A percentile compares a stretch with the other conserved stretches of the same genome.
Conservation (phyloP, 2,113 vertebrate genomes). For the Peromyscus polionotus region DNA sequence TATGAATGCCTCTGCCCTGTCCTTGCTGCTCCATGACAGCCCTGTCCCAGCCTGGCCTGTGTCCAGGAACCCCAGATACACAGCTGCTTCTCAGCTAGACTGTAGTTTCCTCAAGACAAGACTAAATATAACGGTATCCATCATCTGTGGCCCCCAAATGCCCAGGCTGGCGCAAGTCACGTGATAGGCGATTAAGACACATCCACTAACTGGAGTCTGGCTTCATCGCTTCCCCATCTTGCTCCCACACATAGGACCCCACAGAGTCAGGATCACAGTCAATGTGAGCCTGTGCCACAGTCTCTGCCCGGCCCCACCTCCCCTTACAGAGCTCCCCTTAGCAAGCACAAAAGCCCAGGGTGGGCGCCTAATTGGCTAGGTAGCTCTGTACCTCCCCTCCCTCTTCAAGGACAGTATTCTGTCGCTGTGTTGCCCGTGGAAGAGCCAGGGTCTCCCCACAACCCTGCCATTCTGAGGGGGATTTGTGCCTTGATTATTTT, state of each 20-base stretch:
- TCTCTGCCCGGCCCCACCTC: too few species aligned
- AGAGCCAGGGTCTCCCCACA: background rate
- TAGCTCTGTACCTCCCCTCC: background rate
- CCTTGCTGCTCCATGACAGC: background rate
- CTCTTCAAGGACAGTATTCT: background rate
- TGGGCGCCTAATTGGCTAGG: background rate
- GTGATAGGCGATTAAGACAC: background rate
- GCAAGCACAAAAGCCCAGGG: fast-evolving
- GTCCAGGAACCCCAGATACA: too few species aligned
- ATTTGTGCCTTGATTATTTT: conserved; percentile 89
- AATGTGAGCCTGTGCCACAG: fast-evolving
- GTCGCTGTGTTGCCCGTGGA: background rate
- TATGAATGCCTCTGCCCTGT: background rate
- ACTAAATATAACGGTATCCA: background rate
- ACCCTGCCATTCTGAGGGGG: conserved; percentile 56
- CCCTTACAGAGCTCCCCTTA: background rate
- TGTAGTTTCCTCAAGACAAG: background rate
- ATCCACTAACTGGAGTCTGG: background rate
- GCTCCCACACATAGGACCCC: background rate
- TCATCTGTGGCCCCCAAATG: background rate
- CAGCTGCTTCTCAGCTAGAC: background rate
- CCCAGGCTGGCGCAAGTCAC: background rate
- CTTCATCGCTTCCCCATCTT: too few species aligned
- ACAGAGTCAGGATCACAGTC: background rate
- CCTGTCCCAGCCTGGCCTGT: background rate